Base-by-base conservation (phyloP, 1,140 invertebrate species). In the Drosophila elegans region DNA sequence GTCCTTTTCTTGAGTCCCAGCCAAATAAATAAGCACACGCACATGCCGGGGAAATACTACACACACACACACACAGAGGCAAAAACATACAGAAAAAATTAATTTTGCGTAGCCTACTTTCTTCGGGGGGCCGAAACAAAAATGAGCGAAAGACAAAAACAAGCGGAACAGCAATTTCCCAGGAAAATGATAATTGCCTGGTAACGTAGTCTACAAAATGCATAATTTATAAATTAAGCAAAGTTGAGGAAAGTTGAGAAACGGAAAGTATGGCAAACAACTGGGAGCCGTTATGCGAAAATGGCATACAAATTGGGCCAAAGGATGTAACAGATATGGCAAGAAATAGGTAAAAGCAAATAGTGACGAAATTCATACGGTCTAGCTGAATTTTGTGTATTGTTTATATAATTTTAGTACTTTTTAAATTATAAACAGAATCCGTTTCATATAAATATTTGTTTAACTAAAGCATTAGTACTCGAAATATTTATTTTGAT, bases 141-240 rank as follows among this genome's bases (percentile, higher is more conserved):
- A 64, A 45, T 46, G 44, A 53, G 52, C 68, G 54, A 78, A 29
- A 16, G 52, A 48, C 45, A 41, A 16, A 56, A 34, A 51, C 36
- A 55, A 71, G 42, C 32, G 48, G 48, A 21, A 48, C 39, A 59
- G 74, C 52, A 74, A 52, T 46, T 59, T 59, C 54, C 74, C 69
- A 77, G 66, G 80, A 71, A 89, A 88, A 88, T 89, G 85, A 89
- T 89, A 89, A 89, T 89, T 89, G 84, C 85, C 84, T 72, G 68
- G 63, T 62, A 80, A 80, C 82, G 84, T 64, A 59, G 68, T 64
- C 59, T 44, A 60, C 44, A 57, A 72, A 84, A 84, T 89, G 85
- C 82, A 89, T 88, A 88, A 88, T 88, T 89, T 88, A 88, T 84
- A 88, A 89, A 88, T 88, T 77, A 80, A 80, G 77, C 73, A 60